Percentiles rank a stretch among this genome's conserved stretches.
Evolutionary conservation across 2,888 invertebrate species (phyloP).

Genomic region (Latheticus oryzae): DNA sequence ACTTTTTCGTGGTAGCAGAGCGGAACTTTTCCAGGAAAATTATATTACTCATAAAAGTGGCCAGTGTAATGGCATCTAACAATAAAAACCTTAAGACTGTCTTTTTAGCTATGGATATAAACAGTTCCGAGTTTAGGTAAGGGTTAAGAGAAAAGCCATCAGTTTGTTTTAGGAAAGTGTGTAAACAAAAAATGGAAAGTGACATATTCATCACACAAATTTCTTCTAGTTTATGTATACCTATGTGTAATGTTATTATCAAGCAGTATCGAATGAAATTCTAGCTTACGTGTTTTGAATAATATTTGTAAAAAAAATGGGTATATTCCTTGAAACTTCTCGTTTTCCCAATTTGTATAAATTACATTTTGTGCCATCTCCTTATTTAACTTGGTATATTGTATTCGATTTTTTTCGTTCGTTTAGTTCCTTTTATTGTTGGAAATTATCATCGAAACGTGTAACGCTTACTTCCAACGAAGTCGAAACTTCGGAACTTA

Average conservation of each 20-base stretch:
- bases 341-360: slow-evolving; percentile 34
- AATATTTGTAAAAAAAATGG: no score
- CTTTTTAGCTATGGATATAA: slow-evolving; percentile 22
- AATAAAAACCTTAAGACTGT: no score
- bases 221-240: no score
- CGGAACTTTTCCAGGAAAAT: slow-evolving; percentile 7
- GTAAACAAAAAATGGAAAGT: slow-evolving; percentile 20
- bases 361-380: slow-evolving; percentile 29
- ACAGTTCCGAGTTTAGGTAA: slow-evolving; percentile 1
- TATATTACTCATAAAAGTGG: not conserved
- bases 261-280: no score
- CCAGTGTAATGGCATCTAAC: slow-evolving; percentile 6
- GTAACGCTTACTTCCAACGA: slow-evolving; percentile 26
- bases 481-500: slow-evolving; percentile 28
- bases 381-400: slow-evolving; percentile 26
- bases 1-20: slow-evolving; percentile 3
- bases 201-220: no score
- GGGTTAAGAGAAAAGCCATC: slow-evolving; percentile 9
- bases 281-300: no score
- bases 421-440: slow-evolving; percentile 25
- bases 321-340: no score
- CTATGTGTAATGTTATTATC: no score
- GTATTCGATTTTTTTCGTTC: slow-evolving; percentile 29
- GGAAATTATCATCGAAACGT: slow-evolving; percentile 32
- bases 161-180: slow-evolving; percentile 11